phyloP scores from a whole-genome alignment of 2,797 vertebrate species.

The Garrulus glandarius region DNA sequence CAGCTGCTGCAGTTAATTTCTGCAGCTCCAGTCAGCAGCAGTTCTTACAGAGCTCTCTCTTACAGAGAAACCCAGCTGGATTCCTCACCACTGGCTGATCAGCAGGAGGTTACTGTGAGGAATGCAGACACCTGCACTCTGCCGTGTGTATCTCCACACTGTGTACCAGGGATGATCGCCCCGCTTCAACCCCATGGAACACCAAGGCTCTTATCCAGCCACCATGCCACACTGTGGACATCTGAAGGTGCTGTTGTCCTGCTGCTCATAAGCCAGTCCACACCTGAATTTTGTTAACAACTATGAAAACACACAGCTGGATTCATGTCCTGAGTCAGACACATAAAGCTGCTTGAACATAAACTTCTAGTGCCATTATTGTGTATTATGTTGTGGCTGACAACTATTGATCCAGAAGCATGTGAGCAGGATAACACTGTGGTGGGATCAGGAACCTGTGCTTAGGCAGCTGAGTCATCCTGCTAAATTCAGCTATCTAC shows the following conservation, averaged over 20 bases:
- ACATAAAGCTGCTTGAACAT: background rate
- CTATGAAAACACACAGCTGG: background rate
- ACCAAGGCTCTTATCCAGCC: no score
- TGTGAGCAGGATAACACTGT: background rate
- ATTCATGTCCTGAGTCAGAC: background rate
- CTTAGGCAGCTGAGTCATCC: background rate
- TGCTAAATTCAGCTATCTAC: background rate
- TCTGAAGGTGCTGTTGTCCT: background rate
- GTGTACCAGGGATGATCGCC: background rate
- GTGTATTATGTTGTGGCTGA: background rate
- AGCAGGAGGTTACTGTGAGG: background rate
- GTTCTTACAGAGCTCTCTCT: background rate
- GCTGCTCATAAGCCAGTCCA: background rate
- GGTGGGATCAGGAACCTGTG: background rate
- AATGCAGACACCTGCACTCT: background rate
- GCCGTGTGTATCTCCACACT: no score
- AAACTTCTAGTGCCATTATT: background rate
- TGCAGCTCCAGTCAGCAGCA: background rate
- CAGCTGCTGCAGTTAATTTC: background rate
- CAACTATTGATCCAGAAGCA: background rate
- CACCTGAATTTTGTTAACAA: background rate
- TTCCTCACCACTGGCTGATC: background rate
- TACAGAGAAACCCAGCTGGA: background rate
- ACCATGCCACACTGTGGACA: background rate
- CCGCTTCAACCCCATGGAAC: background rate